phyloP scores from a whole-genome alignment of 2,797 vertebrate species.

The Austrolebias charrua region DNA sequence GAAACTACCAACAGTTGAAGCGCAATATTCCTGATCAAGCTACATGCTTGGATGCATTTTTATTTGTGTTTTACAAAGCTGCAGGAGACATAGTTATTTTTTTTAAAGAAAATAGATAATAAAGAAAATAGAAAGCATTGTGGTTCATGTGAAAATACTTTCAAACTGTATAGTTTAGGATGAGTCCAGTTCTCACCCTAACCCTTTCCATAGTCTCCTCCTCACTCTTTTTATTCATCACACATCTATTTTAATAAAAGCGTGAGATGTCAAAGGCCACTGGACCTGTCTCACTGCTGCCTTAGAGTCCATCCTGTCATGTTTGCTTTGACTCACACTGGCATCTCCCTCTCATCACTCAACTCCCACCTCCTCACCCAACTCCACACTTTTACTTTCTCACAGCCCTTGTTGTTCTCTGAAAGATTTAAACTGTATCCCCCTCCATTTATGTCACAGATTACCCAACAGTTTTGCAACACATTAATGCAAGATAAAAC shows the following conservation, averaged over 20 bases:
- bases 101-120: too few species aligned
- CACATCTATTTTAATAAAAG: slow-evolving; percentile 78
- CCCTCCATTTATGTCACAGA: background rate
- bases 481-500: too few species aligned
- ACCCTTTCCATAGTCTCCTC: slow-evolving; percentile 67
- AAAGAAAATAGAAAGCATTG: background rate
- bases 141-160: slow-evolving; percentile 4
- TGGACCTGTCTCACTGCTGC: slow-evolving; percentile 40
- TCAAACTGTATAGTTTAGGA: slow-evolving; percentile 21
- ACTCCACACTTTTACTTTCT: background rate
- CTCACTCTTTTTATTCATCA: slow-evolving; percentile 33
- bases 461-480: too few species aligned
- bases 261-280: slow-evolving; percentile 70
- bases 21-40: too few species aligned
- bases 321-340: slow-evolving; percentile 66
- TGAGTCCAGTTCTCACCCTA: slow-evolving; percentile 44
- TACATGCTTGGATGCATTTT: too few species aligned
- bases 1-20: too few species aligned
- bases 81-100: too few species aligned
- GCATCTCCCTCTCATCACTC: slow-evolving; percentile 25
- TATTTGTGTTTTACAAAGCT: too few species aligned
- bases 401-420: background rate
- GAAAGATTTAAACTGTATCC: slow-evolving; percentile 8
- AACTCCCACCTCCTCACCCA: slow-evolving; percentile 6
- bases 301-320: slow-evolving; percentile 56